Conservation (phyloP, 2,797 vertebrate species). For the Phoeniculus purpureus region DNA sequence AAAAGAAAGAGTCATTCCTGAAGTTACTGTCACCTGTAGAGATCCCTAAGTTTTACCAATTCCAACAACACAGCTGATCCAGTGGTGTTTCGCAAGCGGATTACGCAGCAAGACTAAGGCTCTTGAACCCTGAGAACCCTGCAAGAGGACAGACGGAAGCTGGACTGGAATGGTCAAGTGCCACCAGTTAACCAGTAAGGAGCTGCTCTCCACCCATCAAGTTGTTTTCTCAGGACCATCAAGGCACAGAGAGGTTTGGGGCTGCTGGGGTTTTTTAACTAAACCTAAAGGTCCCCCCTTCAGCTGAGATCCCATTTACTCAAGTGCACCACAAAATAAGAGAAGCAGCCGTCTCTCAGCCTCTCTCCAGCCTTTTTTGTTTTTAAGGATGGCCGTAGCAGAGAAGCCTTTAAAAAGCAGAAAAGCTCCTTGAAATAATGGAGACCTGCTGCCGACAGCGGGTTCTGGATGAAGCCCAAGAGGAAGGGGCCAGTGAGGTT, state of each 20-base stretch:
- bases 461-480: slow-evolving; percentile 1
- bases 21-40: background rate
- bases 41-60: background rate
- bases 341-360: background rate
- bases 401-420: background rate
- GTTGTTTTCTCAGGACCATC: background rate
- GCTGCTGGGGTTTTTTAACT: background rate
- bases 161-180: background rate
- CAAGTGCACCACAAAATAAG: background rate
- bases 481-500: background rate
- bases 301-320: background rate
- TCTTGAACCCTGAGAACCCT: background rate
- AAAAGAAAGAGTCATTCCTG: background rate
- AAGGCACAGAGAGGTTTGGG: background rate
- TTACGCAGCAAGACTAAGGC: background rate
- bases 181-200: background rate
- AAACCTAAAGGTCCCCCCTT: background rate
- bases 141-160: background rate
- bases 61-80: background rate
- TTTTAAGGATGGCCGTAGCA: background rate
- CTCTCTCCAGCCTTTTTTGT: rapidly evolving
- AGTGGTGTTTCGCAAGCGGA: background rate
- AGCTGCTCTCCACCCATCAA: background rate
- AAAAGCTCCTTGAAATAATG: background rate
- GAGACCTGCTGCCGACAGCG: background rate